Evolutionary conservation across 1,140 invertebrate species (phyloP).

Genomic region (Archivesica marissinica): DNA sequence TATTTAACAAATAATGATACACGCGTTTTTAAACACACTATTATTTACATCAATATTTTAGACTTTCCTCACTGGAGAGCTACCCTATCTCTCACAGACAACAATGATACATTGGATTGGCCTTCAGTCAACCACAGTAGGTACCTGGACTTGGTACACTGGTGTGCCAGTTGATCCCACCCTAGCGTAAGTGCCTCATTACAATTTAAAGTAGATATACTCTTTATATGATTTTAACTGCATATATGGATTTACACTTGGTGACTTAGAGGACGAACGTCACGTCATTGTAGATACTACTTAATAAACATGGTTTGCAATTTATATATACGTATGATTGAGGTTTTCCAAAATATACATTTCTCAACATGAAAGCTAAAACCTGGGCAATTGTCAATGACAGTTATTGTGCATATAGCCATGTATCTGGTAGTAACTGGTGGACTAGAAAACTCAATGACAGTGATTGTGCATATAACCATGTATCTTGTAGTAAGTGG

Average conservation of each 20-base stretch:
- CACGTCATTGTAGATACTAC: too few species aligned
- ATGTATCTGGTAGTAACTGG: background rate
- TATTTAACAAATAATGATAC: background rate
- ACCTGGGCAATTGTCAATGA: background rate
- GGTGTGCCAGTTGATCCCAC: background rate
- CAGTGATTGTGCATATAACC: background rate
- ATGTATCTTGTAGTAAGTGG: constrained; percentile 13
- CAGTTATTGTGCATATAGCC: background rate
- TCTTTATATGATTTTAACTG: too few species aligned
- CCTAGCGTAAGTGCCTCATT: background rate
- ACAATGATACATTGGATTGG: constrained; percentile 43
- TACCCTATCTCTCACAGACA: constrained; percentile 34
- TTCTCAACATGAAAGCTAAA: too few species aligned
- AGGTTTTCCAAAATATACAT: too few species aligned
- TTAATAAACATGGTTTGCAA: background rate
- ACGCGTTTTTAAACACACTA: background rate
- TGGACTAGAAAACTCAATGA: background rate
- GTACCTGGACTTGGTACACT: constrained; percentile 37
- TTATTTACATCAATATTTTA: background rate
- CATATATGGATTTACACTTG: too few species aligned
- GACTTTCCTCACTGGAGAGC: constrained; percentile 9
- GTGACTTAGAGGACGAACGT: too few species aligned
- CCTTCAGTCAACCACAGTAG: background rate
- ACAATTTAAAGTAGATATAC: too few species aligned
- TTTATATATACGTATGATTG: background rate